Conservation (phyloP, 2,113 vertebrate species). For the Porphyrio hochstetteri region DNA sequence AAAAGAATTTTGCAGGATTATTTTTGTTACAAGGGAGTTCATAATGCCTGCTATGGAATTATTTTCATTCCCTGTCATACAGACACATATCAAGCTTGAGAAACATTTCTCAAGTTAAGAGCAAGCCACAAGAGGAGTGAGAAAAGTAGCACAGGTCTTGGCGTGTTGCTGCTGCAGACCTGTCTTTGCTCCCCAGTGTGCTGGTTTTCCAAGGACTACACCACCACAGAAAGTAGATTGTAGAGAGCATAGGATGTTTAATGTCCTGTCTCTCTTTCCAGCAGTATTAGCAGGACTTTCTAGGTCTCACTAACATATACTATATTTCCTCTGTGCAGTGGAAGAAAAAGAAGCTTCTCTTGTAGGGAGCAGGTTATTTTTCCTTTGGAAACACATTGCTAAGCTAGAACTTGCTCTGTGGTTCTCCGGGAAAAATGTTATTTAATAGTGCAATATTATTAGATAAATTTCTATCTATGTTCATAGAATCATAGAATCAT, state of each 20-base stretch:
- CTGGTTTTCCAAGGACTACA: neutral
- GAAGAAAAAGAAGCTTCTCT: neutral
- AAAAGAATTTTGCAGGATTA: neutral
- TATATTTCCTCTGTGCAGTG: neutral
- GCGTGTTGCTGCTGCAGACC: neutral
- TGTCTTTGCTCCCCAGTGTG: neutral
- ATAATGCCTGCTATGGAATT: neutral
- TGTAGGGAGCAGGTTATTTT: neutral
- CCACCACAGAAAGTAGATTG: accelerated
- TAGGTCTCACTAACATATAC: neutral
- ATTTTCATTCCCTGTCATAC: neutral
- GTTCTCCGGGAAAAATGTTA: neutral
- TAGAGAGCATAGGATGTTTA: neutral
- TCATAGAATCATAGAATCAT: too few species aligned
- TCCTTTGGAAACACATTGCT: neutral
- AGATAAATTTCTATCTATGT: neutral
- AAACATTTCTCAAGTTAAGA: neutral
- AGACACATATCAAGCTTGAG: neutral
- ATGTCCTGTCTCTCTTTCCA: neutral
- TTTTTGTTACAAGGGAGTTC: neutral
- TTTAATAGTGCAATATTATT: neutral
- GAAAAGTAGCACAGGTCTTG: neutral
- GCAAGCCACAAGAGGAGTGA: neutral
- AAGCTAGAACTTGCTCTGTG: neutral
- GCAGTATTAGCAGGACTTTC: neutral